Evolutionary conservation across 1,140 invertebrate species (phyloP), one percentile per base, ranked within the genome.

Genomic region (Doryteuthis pealeii): DNA sequence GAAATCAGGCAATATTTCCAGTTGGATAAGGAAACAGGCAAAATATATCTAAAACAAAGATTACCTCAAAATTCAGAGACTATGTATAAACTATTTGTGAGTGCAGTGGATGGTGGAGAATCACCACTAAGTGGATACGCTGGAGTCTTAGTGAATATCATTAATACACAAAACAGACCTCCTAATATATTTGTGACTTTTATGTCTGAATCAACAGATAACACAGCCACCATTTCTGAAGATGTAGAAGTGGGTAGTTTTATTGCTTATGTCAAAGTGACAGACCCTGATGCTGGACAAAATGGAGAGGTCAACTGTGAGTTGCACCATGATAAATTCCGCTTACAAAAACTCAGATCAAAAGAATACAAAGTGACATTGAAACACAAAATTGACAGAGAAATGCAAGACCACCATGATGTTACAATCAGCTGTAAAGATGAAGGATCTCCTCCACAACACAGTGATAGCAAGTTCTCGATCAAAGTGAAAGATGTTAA

Each of bases 401-500:
- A 85, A 72, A 69, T 30, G 15, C 73, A 77, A 22, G 68, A 77
- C n/a, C 68, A 74, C 22, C 65, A 77, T 45, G 75, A 79, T 12
- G 75, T 85, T 0, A 76, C 70, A 15, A 67, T 85, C 2, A 70
- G 74, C 0, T 85, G 84, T 74, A 43, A 43, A 18, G 84, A 85
- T 70, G 69, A 66, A 1, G 84, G 84, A 1, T 70, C 69, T 1
- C 82, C 82, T 1, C 66, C 78, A 0, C 86, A 96, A 62, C 77
- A 73, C 26, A 95, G 96, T 0, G 91, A 92, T 18, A 93, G 97
- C 89, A 93, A 91, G n/a, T 93, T 98, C 3, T 93, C 93, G 81
- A 93, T 98, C 45, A 91, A 94, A 82, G 92, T 99, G 31, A 89
- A 92, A n/a, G 97, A 99, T 87, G 92, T 94, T 0, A 99, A 99